phyloP scores from a whole-genome alignment of 2,113 vertebrate species.

The Lampris incognitus region DNA sequence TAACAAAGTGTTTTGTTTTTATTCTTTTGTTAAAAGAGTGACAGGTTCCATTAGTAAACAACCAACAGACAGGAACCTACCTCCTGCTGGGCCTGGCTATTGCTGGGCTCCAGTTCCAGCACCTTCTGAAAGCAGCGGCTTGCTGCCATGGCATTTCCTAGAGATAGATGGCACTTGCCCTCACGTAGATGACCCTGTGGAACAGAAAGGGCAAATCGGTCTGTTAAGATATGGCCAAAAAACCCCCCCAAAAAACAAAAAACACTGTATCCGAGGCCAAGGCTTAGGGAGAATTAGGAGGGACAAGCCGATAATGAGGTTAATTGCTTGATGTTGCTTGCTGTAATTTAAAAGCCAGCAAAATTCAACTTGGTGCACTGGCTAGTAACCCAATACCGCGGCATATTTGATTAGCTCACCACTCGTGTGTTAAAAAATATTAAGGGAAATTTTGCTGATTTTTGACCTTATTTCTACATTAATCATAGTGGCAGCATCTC shows the following conservation, averaged over 20 bases:
- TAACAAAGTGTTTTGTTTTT: neutral
- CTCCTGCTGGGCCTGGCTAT: conserved; percentile 90
- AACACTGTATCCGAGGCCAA: neutral
- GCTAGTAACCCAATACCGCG: too few relatives aligned
- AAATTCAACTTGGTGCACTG: too few relatives aligned
- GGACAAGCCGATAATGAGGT: neutral
- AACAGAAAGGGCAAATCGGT: neutral
- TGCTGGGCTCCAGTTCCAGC: conserved; percentile 90
- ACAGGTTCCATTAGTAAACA: neutral
- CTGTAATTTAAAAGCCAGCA: too few relatives aligned
- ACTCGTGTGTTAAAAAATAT: too few relatives aligned
- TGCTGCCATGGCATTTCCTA: conserved; percentile 95
- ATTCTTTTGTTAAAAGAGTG: too few relatives aligned
- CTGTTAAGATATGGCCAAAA: neutral
- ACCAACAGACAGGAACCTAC: conserved; percentile 60
- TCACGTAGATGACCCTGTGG: conserved; percentile 92
- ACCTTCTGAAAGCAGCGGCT: conserved; percentile 93
- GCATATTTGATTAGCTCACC: too few relatives aligned
- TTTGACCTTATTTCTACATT: too few relatives aligned
- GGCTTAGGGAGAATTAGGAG: too few relatives aligned
- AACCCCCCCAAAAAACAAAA: neutral
- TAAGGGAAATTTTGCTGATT: too few relatives aligned
- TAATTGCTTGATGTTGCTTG: too few relatives aligned
- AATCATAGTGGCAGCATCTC: too few relatives aligned
- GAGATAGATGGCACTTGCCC: conserved; percentile 93